Percentiles rank a stretch among this genome's conserved stretches.
Evolutionary conservation across 2,888 invertebrate species (phyloP).

Genomic region (Caenorhabditis sp.): DNA sequence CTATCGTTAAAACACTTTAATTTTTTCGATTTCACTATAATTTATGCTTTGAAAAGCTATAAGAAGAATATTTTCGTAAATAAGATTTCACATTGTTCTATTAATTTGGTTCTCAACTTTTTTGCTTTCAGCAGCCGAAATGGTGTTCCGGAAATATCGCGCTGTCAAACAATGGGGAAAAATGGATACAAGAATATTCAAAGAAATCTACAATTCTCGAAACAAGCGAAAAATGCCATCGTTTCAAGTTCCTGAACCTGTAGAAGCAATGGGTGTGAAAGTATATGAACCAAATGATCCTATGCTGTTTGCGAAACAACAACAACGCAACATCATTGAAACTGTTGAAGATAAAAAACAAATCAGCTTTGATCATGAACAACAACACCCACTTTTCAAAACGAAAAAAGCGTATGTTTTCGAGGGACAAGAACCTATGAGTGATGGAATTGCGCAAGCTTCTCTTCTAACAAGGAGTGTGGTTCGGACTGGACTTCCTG

Average conservation of each 20-base stretch:
- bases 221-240: conserved; percentile 55
- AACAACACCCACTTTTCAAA: conserved; percentile 61
- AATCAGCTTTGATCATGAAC: conserved; percentile 5
- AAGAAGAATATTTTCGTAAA: too few relatives aligned
- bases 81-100: too few relatives aligned
- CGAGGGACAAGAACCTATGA: conserved; percentile 60
- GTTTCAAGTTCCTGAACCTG: conserved; percentile 55
- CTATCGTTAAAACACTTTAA: too few relatives aligned
- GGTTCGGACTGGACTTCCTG: conserved; percentile 53
- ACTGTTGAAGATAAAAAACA: not conserved
- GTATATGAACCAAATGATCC: conserved; percentile 57
- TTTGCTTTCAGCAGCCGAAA: conserved; percentile 19
- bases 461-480: conserved; percentile 57
- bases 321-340: conserved; percentile 5
- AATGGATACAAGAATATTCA: conserved; percentile 66
- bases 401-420: conserved; percentile 52
- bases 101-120: too few relatives aligned
- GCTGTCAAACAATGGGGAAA: conserved; percentile 62
- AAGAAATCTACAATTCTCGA: conserved; percentile 54
- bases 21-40: too few relatives aligned
- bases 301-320: conserved; percentile 40
- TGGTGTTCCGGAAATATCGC: conserved; percentile 63
- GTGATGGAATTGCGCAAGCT: conserved; percentile 67
- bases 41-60: too few relatives aligned
- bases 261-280: conserved; percentile 50